Base-by-base conservation (phyloP, 2,797 vertebrate species). In the Alauda arvensis region DNA sequence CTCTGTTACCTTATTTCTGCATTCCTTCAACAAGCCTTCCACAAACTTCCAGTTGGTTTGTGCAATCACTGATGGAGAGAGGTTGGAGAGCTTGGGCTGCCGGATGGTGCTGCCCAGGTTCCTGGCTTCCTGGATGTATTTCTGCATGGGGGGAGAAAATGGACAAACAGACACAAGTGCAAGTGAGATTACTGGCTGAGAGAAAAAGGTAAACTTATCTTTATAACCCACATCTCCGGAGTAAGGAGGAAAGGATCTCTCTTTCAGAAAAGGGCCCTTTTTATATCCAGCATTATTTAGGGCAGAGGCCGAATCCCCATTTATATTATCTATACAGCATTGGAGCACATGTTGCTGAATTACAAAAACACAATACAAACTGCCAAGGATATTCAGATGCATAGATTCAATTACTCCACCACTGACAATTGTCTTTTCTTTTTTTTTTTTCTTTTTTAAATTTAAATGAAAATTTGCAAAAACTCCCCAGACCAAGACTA, bases 41-140 rank as follows among this genome's bases (percentile, higher is more conserved):
- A 99, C 99, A 97, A 99, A 99, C 89, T 99, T 99, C 98, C 98
- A 99, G 95, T 99, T 99, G 24, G 99, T 99, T 91, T 99, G 99
- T 69, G 99, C 99, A 71, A 99, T 99, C 87, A 99, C 99, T 3
- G 99, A 99, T 2, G 99, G 99, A 3, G 99, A 99, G 43, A 99
- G 98, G 96, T 99, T 99, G 83, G 99, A 99, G 51, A 99, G 96
- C 81, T 99, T 99, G 91, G 99, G 99, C 94, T 99, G 99, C 62
- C 99, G 97, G 92, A 99, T 99, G 71, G 98, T 98, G 26, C 98
- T 99, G 55, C 99, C 99, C 94, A 99, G 96, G 93, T 98, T 99
- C 81, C 99, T 37, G 90, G 99, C 99, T 97, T 99, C 99, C 93
- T 99, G 99, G 93, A 99, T 99, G 94, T 99, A 99, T 52, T 99